These are phyloP conservation scores for Nemapogon koenigi DNA, from an alignment of 2,888 invertebrate species.

Conservation along the genomic window DNA sequence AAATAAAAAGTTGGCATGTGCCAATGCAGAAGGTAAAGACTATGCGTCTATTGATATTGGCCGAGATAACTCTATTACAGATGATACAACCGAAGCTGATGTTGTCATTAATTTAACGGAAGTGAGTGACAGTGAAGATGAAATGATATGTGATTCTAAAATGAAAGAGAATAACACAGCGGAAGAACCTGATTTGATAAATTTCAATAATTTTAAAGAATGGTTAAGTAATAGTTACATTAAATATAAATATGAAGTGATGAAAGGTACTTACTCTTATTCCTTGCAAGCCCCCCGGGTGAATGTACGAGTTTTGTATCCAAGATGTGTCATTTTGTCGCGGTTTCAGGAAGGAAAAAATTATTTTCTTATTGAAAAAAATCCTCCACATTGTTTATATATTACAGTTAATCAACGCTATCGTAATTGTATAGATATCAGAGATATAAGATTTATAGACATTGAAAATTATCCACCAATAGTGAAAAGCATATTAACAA, in stretches of 20 bases:
- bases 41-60: not conserved
- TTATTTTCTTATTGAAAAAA: conserved; percentile 35
- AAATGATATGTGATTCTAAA: no score
- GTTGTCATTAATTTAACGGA: no score
- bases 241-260: conserved; percentile 30
- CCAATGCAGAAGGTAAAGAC: not conserved
- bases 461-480: conserved; percentile 39
- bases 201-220: conserved; percentile 10
- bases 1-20: not conserved
- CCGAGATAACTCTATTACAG: not conserved
- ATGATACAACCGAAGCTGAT: not conserved
- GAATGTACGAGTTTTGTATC: conserved; percentile 35
- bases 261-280: conserved; percentile 25
- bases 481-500: conserved; percentile 40
- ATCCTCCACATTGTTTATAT: conserved; percentile 38
- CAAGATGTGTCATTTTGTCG: conserved; percentile 43
- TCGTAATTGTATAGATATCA: conserved; percentile 39
- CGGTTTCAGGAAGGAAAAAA: conserved; percentile 43
- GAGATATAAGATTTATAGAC: conserved; percentile 36
- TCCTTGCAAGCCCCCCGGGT: conserved; percentile 34
- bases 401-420: conserved; percentile 32
- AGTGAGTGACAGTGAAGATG: no score
- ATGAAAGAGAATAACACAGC: no score
- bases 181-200: not conserved
- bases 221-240: conserved; percentile 47